Evolutionary conservation across 2,888 invertebrate species (phyloP).

Genomic region (Tinea pellionella): DNA sequence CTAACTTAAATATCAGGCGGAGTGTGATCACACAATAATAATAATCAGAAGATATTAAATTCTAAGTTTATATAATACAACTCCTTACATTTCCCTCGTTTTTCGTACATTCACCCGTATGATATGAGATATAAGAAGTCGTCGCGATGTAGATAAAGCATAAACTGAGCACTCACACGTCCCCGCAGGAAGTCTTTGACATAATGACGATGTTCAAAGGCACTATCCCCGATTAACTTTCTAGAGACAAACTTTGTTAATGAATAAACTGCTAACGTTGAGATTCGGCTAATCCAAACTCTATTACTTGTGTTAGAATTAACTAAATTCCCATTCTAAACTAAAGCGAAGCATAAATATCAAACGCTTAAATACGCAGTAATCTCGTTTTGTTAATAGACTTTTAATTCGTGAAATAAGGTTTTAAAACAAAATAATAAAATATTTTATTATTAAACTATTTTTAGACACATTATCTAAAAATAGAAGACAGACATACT

Average conservation of each 20-base stretch:
- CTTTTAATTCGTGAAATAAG: neutral
- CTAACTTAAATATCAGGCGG: too few relatives aligned
- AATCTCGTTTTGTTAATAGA: neutral
- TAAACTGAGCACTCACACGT: neutral
- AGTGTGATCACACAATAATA: too few relatives aligned
- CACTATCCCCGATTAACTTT: neutral
- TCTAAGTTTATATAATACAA: too few relatives aligned
- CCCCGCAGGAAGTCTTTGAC: neutral
- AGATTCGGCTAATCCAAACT: neutral
- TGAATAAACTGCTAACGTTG: neutral
- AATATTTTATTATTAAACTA: too few relatives aligned
- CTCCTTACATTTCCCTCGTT: neutral
- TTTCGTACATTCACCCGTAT: neutral
- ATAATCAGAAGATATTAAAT: too few relatives aligned
- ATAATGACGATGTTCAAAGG: neutral
- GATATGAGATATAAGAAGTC: neutral
- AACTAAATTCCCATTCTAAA: neutral
- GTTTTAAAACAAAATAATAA: too few relatives aligned
- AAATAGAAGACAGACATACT: too few relatives aligned
- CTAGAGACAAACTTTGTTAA: neutral
- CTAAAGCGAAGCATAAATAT: neutral
- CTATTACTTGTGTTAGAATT: neutral
- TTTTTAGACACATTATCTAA: too few relatives aligned
- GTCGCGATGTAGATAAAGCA: conserved; percentile 1
- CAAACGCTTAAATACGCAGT: neutral